These are phyloP conservation scores for Ametastegia equiseti DNA, from an alignment of 2,888 invertebrate genomes.

Conservation along the genomic window DNA sequence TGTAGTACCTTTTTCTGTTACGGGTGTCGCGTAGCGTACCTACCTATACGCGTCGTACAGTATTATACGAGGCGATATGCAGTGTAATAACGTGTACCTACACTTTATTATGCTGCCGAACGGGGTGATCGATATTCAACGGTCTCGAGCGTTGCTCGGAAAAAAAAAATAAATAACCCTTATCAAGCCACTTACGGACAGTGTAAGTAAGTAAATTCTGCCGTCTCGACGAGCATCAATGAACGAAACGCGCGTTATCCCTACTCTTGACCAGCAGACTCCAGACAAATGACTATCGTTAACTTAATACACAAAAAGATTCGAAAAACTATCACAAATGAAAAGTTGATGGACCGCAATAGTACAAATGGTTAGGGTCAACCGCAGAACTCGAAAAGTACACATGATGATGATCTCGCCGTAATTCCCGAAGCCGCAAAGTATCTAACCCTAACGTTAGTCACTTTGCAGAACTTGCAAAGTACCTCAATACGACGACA, in stretches of 20 bases:
- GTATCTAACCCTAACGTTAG: neutral
- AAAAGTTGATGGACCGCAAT: constrained; percentile 40
- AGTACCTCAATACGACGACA: neutral
- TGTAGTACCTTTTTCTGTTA: constrained; percentile 18
- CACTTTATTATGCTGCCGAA: constrained; percentile 1
- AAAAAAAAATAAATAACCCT: constrained; percentile 21
- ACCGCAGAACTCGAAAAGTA: neutral
- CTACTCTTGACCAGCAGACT: neutral
- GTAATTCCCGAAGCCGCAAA: neutral
- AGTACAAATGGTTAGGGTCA: constrained; percentile 21
- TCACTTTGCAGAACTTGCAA: neutral
- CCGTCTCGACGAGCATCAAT: neutral
- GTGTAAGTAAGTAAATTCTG: constrained; percentile 1
- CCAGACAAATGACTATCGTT: constrained; percentile 46
- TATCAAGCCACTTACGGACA: constrained; percentile 12
- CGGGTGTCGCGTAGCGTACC: constrained; percentile 7
- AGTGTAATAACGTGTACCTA: too few species aligned
- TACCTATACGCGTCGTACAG: neutral
- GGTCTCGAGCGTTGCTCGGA: constrained; percentile 7
- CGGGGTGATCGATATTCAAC: constrained; percentile 24
- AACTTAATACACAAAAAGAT: constrained; percentile 39
- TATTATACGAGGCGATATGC: constrained; percentile 5
- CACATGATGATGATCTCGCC: neutral
- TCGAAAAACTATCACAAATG: constrained; percentile 28
- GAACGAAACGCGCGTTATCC: neutral